Evolutionary conservation across 2,888 invertebrate genomes (phyloP), one percentile per base, ranked within the genome.

Genomic region (Cephus nigrinus): DNA sequence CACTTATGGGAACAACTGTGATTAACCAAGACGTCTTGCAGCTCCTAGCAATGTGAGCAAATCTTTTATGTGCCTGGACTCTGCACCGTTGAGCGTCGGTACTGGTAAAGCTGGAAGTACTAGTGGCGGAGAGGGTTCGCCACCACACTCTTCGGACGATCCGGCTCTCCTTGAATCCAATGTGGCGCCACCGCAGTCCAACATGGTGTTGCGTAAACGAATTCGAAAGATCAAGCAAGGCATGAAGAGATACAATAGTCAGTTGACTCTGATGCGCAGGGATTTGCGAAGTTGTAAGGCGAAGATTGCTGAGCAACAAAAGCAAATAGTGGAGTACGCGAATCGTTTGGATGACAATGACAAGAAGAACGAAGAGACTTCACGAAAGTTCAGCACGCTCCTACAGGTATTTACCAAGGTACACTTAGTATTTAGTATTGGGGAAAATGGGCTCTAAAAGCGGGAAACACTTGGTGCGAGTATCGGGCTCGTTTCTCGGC

Each of bases 281-380:
- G 97, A 97, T 88, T 91, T 97, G 76, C 94, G 96, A 84, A 94
- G 94, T 80, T 97, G 96, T 90, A 97, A 96, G 89, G 94, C 96
- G 78, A 97, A 97, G 92, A 95, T 97, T 11, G 95, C 95, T 0
- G 95, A 97, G 78, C 97, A 97, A 89, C 96, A 97, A 88, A 97
- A 97, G 87, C 97, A 96, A 89, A 95, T 97, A 73, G 93, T 95
- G 0, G 96, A 96, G 84, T 97, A 96, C 89, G 96, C 96, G 0
- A 96, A 95, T 88, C 94, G 97, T n/a, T 93, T 97, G 81, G 97
- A 97, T 87, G 97, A 97, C 87, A 96, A 97, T 85, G 97, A 97
- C 87, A 97, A 97, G 92, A 97, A 97, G 90, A 97, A 97, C 90
- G 97, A 97, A 88, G 97, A 97, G 90, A 97, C 96, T 80, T 96